Conservation (phyloP, 2,888 invertebrate species). For the Megastigmus dorsalis region DNA sequence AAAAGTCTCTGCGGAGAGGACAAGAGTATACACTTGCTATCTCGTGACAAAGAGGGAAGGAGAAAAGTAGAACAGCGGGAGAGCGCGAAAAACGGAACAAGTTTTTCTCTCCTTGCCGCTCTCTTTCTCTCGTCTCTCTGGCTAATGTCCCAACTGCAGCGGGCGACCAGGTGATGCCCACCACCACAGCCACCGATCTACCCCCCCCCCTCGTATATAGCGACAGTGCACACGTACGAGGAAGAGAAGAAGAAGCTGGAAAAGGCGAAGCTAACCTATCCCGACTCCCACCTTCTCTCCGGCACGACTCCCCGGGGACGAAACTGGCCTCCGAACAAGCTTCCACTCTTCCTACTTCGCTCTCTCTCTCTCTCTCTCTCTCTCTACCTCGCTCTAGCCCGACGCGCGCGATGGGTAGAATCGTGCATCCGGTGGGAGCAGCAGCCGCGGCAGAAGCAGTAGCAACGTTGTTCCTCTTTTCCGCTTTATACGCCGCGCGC, state of each 20-base stretch:
- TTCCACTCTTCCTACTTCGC: too few relatives aligned
- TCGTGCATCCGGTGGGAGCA: slow-evolving; percentile 35
- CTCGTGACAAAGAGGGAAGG: background rate
- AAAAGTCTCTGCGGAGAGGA: background rate
- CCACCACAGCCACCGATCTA: too few relatives aligned
- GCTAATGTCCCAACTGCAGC: background rate
- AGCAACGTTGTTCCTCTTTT: slow-evolving; percentile 11
- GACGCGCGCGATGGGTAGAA: too few relatives aligned
- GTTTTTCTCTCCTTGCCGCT: background rate
- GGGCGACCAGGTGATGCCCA: background rate
- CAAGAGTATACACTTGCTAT: too few relatives aligned
- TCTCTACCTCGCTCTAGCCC: background rate
- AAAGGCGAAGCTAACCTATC: too few relatives aligned
- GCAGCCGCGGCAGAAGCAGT: slow-evolving; percentile 14
- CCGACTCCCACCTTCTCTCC: too few relatives aligned
- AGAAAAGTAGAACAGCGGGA: background rate
- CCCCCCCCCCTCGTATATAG: too few relatives aligned
- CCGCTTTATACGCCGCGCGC: slow-evolving; percentile 4
- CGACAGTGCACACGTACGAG: too few relatives aligned
- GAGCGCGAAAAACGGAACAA: background rate
- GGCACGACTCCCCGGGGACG: slow-evolving; percentile 27
- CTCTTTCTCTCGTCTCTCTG: background rate
- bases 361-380: background rate
- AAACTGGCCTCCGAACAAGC: slow-evolving; percentile 18
- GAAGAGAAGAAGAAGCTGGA: too few relatives aligned